Evolutionary conservation across 2,888 invertebrate genomes (phyloP).

Genomic region (Scotopteryx bipunctaria): DNA sequence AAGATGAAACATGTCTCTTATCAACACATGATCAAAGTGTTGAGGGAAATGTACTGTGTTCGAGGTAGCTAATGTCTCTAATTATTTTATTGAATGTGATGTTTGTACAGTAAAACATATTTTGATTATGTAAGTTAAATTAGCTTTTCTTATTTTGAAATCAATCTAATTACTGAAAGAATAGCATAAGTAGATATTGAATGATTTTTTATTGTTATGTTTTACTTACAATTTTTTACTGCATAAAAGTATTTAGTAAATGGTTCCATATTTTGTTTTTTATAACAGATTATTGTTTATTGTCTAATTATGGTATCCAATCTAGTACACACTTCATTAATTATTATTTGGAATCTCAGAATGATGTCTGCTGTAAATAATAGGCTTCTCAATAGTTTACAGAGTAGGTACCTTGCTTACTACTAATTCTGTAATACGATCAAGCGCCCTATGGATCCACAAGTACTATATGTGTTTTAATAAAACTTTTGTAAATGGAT

Average conservation of each 20-base stretch:
- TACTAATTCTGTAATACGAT: neutral
- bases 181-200: no score
- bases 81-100: neutral
- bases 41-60: no score
- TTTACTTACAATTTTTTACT: no score
- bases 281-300: neutral
- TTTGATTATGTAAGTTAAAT: no score
- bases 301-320: neutral
- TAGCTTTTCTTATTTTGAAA: no score
- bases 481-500: neutral
- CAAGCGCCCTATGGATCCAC: slow-evolving; percentile 1
- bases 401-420: neutral
- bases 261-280: neutral
- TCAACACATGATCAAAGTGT: no score
- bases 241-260: neutral
- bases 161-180: no score
- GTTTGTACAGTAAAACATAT: neutral
- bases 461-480: neutral
- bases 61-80: neutral
- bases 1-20: no score
- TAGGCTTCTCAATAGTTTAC: neutral
- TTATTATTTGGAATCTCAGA: slow-evolving; percentile 12
- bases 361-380: slow-evolving; percentile 7
- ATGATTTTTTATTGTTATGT: no score
- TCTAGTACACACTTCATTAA: neutral